Base-by-base conservation (phyloP, 2,888 invertebrate genomes). In the Axea sp. region DNA sequence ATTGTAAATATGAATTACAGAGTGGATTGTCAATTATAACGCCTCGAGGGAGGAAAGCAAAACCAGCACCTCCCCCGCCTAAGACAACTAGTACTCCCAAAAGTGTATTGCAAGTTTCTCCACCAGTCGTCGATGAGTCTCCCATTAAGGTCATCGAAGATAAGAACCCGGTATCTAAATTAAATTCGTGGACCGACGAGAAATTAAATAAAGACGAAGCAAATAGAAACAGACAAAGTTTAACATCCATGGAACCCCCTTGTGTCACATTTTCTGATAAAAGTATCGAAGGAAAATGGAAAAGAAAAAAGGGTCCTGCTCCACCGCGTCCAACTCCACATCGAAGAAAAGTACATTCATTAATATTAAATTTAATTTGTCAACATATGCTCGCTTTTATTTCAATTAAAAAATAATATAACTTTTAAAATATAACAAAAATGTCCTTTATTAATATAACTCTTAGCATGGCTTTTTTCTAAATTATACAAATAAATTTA, bases 261-360 rank as follows among this genome's bases (percentile, higher is more conserved):
- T 57, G 74, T 30, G 80, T 78, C 8, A 8, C 76, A 77, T 80
- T 85, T 1, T 85, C 88, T 2, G 90, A 92, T 78, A 92, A 93
- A 84, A 92, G 92, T 71, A 88, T 90, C 7, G 91, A 90, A 71
- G 93, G 92, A 9, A 91, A 92, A 83, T 93, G 93, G 90, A 93
- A 93, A 73, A 90, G 93, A 47, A 91, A 92, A 77, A 96, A 96
- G 83, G 94, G 95, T 0, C 95, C 94, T 0, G 96, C 96, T 0
- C 96, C 96, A 0, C 92, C 93, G 0, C 88, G 94, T 22, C 96
- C 96, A 0, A 89, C 90, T 19, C 91, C 94, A 1, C 92, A 93
- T 30, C 91, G 92, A 73, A 90, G 94, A 73, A 90, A 89, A 75
- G 90, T 92, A 62, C 11, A 19, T 19, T 19, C 19, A 19, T 19